Base-by-base conservation (phyloP, 2,888 invertebrate genomes). In the Crematogaster levior region DNA sequence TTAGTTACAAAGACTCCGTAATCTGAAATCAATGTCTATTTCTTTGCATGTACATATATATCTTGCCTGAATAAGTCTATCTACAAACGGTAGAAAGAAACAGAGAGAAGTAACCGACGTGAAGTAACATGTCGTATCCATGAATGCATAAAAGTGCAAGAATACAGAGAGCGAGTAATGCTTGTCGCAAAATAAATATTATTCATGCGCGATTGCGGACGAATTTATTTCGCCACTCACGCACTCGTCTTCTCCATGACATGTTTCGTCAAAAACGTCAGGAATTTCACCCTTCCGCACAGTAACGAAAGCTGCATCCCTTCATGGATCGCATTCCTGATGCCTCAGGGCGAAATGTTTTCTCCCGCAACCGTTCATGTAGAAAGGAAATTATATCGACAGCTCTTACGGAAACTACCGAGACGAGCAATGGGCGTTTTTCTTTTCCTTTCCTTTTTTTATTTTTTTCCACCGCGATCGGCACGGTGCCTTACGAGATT, bases 341-440 rank as follows among this genome's bases (percentile, higher is more conserved):
- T 37, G 77, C 66, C 70, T 65, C 77, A 24, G 21, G 58, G 58
- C 56, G 46, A 70, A 81, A 70, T 61, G 72, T 83, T 80, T 61
- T 80, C 60, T 65, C 63, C 34, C 46, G 72, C 30, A 51, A 37
- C 72, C 75, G 80, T 85, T 72, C 80, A 77, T 48, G 80, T 53
- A 51, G 73, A 84, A 85, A 65, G 65, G 72, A 80, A 86, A 85
- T 82, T 85, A 80, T 80, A 85, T 84, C 73, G 86, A 86, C 86
- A 86, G 86, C 81, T 80, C 81, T 83, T 70, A 70, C 61, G 34
- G 12, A 56, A 60, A 70, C 82, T 60, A 56, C 63, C 56, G 80
- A 65, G 63, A 80, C 84, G 70, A 63, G 65, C 81, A 65, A 63
- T 43, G 66, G 66, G 40, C 61, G 75, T n/a, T 82, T 84, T 77